Base-by-base conservation (phyloP, 1,140 invertebrate species). In the Caenorhabditis latens region DNA sequence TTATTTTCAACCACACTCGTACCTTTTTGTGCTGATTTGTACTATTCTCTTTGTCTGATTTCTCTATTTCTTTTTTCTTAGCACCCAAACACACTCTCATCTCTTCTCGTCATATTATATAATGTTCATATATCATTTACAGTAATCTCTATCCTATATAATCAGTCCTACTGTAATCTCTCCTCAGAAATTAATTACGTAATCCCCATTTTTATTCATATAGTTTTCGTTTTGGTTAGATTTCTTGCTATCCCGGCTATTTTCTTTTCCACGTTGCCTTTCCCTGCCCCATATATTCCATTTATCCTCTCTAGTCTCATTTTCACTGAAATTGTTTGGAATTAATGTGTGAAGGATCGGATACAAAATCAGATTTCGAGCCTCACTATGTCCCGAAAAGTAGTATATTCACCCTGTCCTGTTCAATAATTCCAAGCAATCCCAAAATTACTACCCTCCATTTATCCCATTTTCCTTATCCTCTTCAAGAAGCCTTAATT, bases 401-500 rank as follows among this genome's bases (percentile, higher is more conserved):
- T 9, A 8, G 9, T 53, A 6, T 9, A 32, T 63, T 21, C 32
- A 21, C 14, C 19, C 11, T 8, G 14, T 21, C 8, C 9, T 21
- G 7, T 9, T n/a, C 55, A 16, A 9, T 58, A 58, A n/a, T n/a
- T 58, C 8, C n/a, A n/a, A n/a, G 3, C 50, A 32, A 32, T 53
- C 50, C 11, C 50, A 8, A 5, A 14, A 53, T 21, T 21, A 58
- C n/a, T n/a, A n/a, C 16, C n/a, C 57, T 21, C 57, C 9, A 46
- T 46, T 46, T 71, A 7, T 71, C 67, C n/a, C 67, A 13, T 46
- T 21, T 32, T 19, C 19, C 1, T 24, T 21, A 9, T 32, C 7
- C 9, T 71, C 42, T 19, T 32, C n/a, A 13, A 24, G 71, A 79
- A 79, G 71, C 71, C 71, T 79, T 79, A 79, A 79, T 79, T 79